A percentile compares a stretch with the other conserved stretches of the same genome.
Conservation (phyloP, 1,140 invertebrate genomes). For the Atta colombica region DNA sequence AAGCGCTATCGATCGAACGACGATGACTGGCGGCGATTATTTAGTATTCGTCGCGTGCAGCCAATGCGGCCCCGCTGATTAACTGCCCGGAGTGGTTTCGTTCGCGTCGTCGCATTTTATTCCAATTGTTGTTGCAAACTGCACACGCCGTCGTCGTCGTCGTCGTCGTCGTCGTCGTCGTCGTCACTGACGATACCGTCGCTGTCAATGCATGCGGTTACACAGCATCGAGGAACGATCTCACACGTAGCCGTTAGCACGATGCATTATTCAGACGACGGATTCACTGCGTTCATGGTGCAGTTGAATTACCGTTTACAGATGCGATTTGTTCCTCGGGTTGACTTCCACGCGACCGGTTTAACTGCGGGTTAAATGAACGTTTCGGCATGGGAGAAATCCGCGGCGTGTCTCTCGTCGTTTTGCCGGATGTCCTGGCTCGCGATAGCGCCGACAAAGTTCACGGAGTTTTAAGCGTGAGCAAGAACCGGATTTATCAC, state of each 20-base stretch:
- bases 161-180: not conserved
- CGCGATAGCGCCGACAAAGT: slow-evolving; percentile 53
- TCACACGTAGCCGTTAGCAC: slow-evolving; percentile 39
- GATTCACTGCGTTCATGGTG: slow-evolving; percentile 41
- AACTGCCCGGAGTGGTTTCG: slow-evolving; percentile 45
- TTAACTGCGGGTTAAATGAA: slow-evolving; percentile 61
- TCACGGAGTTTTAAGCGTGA: slow-evolving; percentile 50
- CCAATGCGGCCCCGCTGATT: slow-evolving; percentile 53
- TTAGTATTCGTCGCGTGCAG: slow-evolving; percentile 54
- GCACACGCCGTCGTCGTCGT: slow-evolving; percentile 8
- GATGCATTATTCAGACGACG: slow-evolving; percentile 64
- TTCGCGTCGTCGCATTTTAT: slow-evolving; percentile 52
- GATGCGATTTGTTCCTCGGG: slow-evolving; percentile 53
- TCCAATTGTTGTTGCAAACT: slow-evolving; percentile 45
- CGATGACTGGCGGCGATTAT: slow-evolving; percentile 57
- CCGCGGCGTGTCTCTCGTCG: slow-evolving; percentile 43
- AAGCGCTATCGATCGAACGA: slow-evolving; percentile 49
- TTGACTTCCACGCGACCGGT: slow-evolving; percentile 57
- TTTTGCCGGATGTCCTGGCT: slow-evolving; percentile 48
- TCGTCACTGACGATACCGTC: not conserved
- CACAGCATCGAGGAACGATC: slow-evolving; percentile 44
- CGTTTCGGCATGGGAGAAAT: not conserved
- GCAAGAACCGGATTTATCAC: slow-evolving; percentile 57
- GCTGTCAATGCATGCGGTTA: slow-evolving; percentile 26
- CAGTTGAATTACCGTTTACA: slow-evolving; percentile 63